Percentiles rank a stretch among this genome's conserved stretches.
Evolutionary conservation across 1,140 invertebrate species (phyloP).

Genomic region (Pseudobourletiella spinata): DNA sequence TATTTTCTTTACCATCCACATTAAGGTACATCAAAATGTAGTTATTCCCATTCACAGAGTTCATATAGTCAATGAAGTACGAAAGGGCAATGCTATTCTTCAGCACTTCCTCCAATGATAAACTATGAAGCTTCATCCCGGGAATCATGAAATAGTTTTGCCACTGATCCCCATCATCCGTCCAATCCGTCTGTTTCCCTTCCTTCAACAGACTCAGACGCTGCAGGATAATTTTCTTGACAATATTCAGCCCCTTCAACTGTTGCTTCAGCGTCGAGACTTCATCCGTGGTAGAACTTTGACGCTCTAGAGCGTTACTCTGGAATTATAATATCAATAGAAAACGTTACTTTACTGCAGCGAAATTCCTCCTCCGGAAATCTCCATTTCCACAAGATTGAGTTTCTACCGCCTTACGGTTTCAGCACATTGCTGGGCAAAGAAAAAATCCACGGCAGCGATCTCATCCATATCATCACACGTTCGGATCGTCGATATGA

Average conservation of each 20-base stretch:
- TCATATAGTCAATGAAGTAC: constrained; percentile 75
- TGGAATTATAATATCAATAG: too few species aligned
- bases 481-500: constrained; percentile 66
- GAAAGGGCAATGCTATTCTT: constrained; percentile 70
- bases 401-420: too few species aligned
- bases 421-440: constrained; percentile 68
- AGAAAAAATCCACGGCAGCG: constrained; percentile 63
- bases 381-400: too few species aligned
- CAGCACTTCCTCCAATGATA: constrained; percentile 66
- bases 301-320: background rate
- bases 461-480: constrained; percentile 71
- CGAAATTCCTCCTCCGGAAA: too few species aligned
- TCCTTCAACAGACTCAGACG: constrained; percentile 54
- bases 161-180: constrained; percentile 35
- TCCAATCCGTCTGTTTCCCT: constrained; percentile 39
- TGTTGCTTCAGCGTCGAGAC: constrained; percentile 88
- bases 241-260: constrained; percentile 74
- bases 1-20: constrained; percentile 64
- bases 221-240: constrained; percentile 63
- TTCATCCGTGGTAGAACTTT: too few species aligned
- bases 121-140: constrained; percentile 52
- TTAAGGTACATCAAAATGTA: constrained; percentile 77
- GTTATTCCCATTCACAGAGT: constrained; percentile 57
- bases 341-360: too few species aligned
- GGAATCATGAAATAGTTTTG: constrained; percentile 43